Conservation (phyloP, 2,797 vertebrate genomes). For the Aphelocoma californica region DNA sequence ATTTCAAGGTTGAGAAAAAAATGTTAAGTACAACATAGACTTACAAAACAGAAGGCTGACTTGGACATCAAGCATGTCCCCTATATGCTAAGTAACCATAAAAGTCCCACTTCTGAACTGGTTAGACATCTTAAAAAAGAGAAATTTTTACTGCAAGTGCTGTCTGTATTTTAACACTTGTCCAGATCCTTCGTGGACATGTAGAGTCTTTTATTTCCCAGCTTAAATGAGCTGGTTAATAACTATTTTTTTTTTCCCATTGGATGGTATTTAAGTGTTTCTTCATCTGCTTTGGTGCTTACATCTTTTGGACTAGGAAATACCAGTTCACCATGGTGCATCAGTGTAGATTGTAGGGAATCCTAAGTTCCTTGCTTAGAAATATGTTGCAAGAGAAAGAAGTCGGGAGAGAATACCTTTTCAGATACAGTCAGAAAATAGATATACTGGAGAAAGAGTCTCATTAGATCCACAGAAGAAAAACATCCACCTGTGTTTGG, state of each 20-base stretch:
- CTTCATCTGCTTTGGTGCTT: neutral
- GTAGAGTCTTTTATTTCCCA: neutral
- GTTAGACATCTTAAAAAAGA: neutral
- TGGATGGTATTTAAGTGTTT: neutral
- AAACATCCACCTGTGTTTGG: neutral
- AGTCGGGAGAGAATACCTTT: neutral
- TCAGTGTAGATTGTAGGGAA: neutral
- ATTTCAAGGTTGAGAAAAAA: neutral
- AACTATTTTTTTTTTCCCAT: neutral
- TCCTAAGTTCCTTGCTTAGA: neutral
- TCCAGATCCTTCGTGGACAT: neutral
- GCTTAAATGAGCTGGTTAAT: neutral
- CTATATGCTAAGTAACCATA: neutral
- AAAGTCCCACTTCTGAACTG: neutral
- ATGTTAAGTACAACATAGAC: neutral
- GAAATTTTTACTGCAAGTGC: neutral
- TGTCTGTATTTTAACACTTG: neutral
- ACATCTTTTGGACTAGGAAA: neutral
- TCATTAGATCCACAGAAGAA: neutral
- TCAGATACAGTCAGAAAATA: neutral
- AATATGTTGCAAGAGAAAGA: neutral
- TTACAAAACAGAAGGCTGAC: neutral
- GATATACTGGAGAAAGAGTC: neutral
- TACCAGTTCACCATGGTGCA: neutral
- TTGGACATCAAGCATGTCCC: neutral